phyloP scores from a whole-genome alignment of 2,113 vertebrate genomes.

The Misgurnus mizolepis region DNA sequence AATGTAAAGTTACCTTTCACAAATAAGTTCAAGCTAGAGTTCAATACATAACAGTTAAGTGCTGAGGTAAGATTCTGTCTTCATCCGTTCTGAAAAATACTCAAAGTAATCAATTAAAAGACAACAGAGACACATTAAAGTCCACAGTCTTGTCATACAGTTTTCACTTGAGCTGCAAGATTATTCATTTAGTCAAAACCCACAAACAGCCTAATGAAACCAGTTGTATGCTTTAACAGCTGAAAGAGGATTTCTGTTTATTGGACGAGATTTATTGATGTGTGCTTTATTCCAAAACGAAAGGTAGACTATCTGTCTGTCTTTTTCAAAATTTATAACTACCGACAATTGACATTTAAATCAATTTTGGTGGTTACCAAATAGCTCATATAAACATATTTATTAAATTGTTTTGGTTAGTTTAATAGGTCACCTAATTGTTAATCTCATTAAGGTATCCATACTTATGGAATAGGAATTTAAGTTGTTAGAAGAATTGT shows the following conservation, averaged over 20 bases:
- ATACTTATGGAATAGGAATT: no score
- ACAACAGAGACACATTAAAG: conserved; percentile 11
- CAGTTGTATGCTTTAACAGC: neutral
- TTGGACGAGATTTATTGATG: conserved; percentile 13
- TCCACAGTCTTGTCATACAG: conserved; percentile 7
- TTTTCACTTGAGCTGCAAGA: no score
- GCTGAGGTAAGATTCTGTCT: conserved; percentile 69
- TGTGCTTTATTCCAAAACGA: conserved; percentile 10
- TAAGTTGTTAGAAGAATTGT: no score
- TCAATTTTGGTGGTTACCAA: neutral
- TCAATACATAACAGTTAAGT: conserved; percentile 50
- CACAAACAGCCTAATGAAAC: neutral
- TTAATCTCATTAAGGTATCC: no score
- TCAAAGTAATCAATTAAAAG: conserved; percentile 28
- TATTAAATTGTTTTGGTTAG: neutral
- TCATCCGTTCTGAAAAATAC: conserved; percentile 55
- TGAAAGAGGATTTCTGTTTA: neutral
- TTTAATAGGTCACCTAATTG: no score
- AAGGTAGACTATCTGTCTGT: neutral
- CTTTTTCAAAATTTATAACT: neutral
- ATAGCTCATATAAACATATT: no score
- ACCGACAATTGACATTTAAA: neutral
- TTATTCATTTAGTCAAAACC: conserved; percentile 15
- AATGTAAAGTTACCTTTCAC: neutral
- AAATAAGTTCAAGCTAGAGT: conserved; percentile 24